Evolutionary conservation across 2,113 vertebrate species (phyloP).

Genomic region (Antechinus stuartii): DNA sequence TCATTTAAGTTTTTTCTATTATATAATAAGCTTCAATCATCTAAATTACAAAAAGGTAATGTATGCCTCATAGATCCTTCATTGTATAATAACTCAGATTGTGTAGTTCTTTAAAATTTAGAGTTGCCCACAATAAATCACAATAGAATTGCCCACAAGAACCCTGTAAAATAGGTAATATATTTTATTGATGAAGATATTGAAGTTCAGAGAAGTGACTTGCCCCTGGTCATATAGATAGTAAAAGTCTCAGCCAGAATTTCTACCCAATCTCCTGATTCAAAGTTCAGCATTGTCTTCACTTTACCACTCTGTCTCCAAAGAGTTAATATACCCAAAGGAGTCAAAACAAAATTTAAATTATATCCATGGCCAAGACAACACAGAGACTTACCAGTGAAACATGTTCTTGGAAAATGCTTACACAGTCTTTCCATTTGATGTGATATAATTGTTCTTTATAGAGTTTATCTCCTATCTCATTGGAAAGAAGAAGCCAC

Average conservation of each 20-base stretch:
- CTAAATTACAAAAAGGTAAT: background rate
- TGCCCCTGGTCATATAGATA: background rate
- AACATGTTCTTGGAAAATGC: conserved; percentile 78
- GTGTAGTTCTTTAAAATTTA: background rate
- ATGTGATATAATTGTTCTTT: conserved; percentile 75
- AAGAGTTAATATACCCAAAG: background rate
- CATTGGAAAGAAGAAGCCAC: conserved; percentile 61
- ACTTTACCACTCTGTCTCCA: background rate
- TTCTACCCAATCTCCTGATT: background rate
- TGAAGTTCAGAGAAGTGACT: background rate
- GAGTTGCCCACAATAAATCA: background rate
- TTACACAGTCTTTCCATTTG: conserved; percentile 66
- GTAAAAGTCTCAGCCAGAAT: background rate
- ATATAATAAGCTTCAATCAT: background rate
- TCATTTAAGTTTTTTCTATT: background rate
- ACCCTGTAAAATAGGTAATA: background rate
- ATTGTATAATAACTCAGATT: background rate
- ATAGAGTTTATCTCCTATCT: conserved; percentile 73
- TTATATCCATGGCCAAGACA: background rate
- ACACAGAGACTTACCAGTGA: conserved; percentile 75
- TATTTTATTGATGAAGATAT: background rate
- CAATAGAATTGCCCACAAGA: too few relatives aligned
- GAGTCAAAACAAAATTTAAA: background rate
- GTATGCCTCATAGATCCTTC: background rate
- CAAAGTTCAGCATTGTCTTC: background rate